Base-by-base conservation (phyloP, 2,797 vertebrate genomes). In the Allobates femoralis region DNA sequence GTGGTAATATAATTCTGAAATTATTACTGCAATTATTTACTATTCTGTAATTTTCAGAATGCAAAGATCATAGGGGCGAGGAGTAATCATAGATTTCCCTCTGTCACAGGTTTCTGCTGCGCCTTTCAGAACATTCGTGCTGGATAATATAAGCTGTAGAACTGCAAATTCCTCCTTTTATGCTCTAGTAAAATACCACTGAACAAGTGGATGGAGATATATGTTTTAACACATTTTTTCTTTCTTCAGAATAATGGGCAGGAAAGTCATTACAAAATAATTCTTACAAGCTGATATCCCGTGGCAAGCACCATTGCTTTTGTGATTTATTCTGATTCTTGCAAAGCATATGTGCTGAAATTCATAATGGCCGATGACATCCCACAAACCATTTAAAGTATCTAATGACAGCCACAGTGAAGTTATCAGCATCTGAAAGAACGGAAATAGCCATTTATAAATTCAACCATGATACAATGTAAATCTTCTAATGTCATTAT, bases 261-360 rank as follows among this genome's bases (percentile, higher is more conserved):
- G 76, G 34, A 37, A 86, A 60, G 28, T 46, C 56, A 76, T 18
- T 76, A 46, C 23, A 32, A 62, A 50, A 53, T 81, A 41, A 53
- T 64, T 28, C 77, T 73, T 74, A 73, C 77, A 74, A 81, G 81
- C 19, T 81, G 78, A 58, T 79, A 85, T 73, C 50, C 67, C 18
- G 5, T 86, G 69, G 23, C 34, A 81, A 56, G 85, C 85, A 81
- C 85, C 85, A 75, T 76, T 81, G 78, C 79, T 50, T 28, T 86
- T 76, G 69, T 81, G 79, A 86, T 86, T 86, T 86, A 86, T 82
- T 41, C 69, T 66, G 69, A 86, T 86, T 86, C 81, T 86, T 82
- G 56, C 67, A 82, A 76, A 75, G 37, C 69, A 62, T 76, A 66
- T 82, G n/a, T 82, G 71, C 55, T 76, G n/a, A 81, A 53, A 86